Percentiles rank a stretch among this genome's conserved stretches.
Conservation (phyloP, 2,113 vertebrate species). For the Pterocles gutturalis region DNA sequence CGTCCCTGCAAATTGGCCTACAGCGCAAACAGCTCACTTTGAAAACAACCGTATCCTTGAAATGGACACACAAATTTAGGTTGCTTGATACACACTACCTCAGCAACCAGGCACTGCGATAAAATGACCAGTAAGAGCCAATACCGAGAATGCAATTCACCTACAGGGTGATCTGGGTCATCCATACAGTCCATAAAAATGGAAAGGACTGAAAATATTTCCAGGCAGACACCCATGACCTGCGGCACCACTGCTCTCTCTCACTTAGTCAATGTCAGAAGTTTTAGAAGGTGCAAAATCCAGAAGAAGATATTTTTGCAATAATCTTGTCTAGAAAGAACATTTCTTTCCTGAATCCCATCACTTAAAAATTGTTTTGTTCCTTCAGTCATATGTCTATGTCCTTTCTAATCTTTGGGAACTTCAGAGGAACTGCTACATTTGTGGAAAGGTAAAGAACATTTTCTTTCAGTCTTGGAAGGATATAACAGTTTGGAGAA, state of each 20-base stretch:
- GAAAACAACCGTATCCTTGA: neutral
- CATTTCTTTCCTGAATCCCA: neutral
- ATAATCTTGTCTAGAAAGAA: neutral
- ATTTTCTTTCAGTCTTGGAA: neutral
- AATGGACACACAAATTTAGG: neutral
- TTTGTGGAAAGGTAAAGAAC: neutral
- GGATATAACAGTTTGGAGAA: neutral
- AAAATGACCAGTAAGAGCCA: neutral
- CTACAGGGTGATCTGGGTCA: neutral
- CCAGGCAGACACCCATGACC: rapidly evolving
- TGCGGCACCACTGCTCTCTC: neutral
- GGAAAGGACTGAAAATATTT: neutral
- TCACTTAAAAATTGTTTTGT: neutral
- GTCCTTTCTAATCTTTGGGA: neutral
- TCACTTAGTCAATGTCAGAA: neutral
- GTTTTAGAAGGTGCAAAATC: neutral
- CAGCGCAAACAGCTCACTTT: neutral
- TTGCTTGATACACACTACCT: neutral
- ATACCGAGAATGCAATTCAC: neutral
- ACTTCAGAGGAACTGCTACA: neutral
- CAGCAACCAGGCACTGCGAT: neutral
- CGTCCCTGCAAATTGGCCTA: neutral
- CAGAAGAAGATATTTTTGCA: neutral
- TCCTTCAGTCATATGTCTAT: neutral
- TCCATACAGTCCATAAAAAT: neutral